Conservation (phyloP, 2,797 vertebrate species). For the Hipposideros larvatus region DNA sequence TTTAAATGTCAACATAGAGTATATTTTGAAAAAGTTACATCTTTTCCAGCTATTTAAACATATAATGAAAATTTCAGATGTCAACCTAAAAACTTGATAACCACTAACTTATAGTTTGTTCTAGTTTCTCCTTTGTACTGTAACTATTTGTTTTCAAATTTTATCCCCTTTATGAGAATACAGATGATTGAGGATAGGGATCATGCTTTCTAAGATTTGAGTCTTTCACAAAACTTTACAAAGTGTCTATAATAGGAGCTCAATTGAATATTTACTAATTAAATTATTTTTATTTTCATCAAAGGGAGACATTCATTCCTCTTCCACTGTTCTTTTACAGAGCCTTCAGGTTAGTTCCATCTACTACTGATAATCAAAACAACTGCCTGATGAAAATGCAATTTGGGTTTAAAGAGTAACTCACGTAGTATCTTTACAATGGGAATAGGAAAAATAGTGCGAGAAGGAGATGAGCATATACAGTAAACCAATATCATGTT, state of each 20-base stretch:
- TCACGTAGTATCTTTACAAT: conserved; percentile 51
- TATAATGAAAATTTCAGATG: neutral
- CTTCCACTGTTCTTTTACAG: neutral
- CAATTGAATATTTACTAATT: conserved; percentile 8
- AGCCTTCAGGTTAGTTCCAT: neutral
- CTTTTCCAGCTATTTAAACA: neutral
- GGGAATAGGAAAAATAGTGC: neutral
- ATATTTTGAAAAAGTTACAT: neutral
- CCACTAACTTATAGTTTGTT: neutral
- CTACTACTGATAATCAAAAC: neutral
- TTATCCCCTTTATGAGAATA: neutral
- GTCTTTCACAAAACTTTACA: conserved; percentile 15
- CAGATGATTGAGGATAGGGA: neutral
- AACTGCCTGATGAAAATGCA: neutral
- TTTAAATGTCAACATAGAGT: neutral
- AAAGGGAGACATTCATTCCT: conserved; percentile 1
- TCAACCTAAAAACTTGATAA: conserved; percentile 15
- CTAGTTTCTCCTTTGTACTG: neutral
- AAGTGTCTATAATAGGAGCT: neutral
- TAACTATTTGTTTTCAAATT: conserved; percentile 37
- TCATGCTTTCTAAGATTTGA: neutral
- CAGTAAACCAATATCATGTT: neutral
- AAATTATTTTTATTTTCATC: conserved; percentile 53
- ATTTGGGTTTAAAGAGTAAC: conserved; percentile 32
- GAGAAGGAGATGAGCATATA: conserved; percentile 28